Percentiles rank a stretch among this genome's conserved stretches.
These are phyloP conservation scores for Plecotus auritus DNA, from an alignment of 2,113 vertebrate genomes.

Conservation along the genomic window DNA sequence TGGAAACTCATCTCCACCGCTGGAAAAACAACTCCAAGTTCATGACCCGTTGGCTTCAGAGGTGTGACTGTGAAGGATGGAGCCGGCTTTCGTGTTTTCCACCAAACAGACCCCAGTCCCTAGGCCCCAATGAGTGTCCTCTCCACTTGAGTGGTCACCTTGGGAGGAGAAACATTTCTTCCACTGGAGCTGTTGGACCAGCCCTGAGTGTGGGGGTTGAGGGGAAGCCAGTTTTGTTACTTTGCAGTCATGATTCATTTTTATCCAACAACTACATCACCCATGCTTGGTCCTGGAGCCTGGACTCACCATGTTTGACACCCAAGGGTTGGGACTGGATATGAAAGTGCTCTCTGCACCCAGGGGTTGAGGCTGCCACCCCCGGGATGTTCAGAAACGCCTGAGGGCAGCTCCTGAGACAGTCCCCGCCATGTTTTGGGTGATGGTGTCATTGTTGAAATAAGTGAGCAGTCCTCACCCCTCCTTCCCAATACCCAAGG, in stretches of 20 bases:
- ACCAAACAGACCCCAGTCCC: not conserved
- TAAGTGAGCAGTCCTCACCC: not conserved
- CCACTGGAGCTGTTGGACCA: not conserved
- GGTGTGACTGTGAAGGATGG: conserved; percentile 47
- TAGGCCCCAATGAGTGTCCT: not conserved
- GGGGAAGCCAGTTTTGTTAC: not conserved
- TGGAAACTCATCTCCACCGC: conserved; percentile 62
- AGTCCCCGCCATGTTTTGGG: not conserved
- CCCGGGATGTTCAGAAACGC: not conserved
- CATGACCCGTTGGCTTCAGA: conserved; percentile 59
- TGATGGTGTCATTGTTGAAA: not conserved
- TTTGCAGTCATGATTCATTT: not conserved
- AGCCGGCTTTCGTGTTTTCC: conserved; percentile 53
- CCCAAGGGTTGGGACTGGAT: conserved; percentile 7
- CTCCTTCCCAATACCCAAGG: not conserved
- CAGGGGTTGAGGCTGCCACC: not conserved
- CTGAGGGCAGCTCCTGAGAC: not conserved
- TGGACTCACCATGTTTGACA: conserved; percentile 38
- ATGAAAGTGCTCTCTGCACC: not conserved
- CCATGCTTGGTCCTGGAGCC: not conserved
- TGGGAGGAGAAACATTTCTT: conserved; percentile 26
- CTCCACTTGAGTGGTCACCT: not conserved
- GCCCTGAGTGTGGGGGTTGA: not conserved
- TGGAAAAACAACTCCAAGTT: conserved; percentile 68
- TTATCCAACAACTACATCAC: conserved; percentile 44